Percentiles rank a stretch among this genome's conserved stretches.
Evolutionary conservation across 2,113 vertebrate species (phyloP).

Genomic region (Oxyura jamaicensis): DNA sequence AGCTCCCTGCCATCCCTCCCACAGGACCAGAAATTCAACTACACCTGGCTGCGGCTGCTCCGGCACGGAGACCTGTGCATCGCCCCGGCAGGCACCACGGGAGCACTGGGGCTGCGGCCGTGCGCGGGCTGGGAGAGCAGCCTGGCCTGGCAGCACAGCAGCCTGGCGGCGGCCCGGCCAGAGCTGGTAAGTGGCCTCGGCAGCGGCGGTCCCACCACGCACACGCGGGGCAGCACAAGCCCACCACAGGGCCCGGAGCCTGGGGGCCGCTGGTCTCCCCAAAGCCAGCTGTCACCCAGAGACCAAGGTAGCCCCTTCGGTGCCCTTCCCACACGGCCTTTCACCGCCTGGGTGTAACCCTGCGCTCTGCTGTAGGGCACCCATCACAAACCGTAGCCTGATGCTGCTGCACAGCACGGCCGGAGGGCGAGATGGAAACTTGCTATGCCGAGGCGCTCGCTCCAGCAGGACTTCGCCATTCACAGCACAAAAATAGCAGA

Average conservation of each 20-base stretch:
- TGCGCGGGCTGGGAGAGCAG: conserved; percentile 77
- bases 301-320: not conserved
- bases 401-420: fast-evolving
- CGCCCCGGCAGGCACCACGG: not conserved
- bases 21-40: conserved; percentile 91
- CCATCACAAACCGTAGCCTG: fast-evolving
- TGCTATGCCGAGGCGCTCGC: fast-evolving
- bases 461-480: too few species aligned
- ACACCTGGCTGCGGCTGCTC: conserved; percentile 91
- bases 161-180: conserved; percentile 59
- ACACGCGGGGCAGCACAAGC: too few species aligned
- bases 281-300: fast-evolving
- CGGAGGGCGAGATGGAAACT: fast-evolving
- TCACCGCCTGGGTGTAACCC: fast-evolving
- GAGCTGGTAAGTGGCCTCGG: conserved; percentile 77
- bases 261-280: not conserved
- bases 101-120: conserved; percentile 51
- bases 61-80: conserved; percentile 84
- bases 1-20: not conserved
- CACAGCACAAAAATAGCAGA: not conserved
- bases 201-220: too few species aligned
- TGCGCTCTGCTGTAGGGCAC: fast-evolving
- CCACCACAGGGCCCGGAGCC: too few species aligned
- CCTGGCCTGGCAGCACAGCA: conserved; percentile 85
- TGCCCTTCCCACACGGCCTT: fast-evolving